Conservation (phyloP, 2,888 invertebrate species). For the Acleris holmiana region DNA sequence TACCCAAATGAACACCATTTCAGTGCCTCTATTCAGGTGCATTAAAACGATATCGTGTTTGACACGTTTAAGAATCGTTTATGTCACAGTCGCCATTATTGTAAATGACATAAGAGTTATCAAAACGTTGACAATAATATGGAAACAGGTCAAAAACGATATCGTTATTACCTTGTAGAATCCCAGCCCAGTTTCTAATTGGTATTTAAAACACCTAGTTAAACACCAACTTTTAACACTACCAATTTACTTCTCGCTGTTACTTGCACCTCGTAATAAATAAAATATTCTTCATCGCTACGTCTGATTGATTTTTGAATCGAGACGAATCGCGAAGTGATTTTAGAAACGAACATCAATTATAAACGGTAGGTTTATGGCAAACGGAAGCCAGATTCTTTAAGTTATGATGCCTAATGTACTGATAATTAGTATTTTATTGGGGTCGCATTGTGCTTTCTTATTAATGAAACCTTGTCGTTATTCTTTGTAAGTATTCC, state of each 20-base stretch:
- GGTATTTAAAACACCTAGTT: no score
- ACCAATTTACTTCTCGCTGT: slow-evolving; percentile 37
- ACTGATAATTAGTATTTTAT: slow-evolving; percentile 12
- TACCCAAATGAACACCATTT: no score
- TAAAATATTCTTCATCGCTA: slow-evolving; percentile 26
- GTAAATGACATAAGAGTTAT: no score
- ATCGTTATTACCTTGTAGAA: no score
- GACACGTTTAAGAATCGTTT: no score
- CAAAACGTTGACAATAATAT: no score
- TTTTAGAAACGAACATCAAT: slow-evolving; percentile 68
- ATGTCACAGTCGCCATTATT: no score
- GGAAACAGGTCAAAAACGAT: no score
- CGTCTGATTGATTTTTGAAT: slow-evolving; percentile 71
- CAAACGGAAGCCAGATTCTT: slow-evolving; percentile 25
- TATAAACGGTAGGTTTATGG: slow-evolving; percentile 43
- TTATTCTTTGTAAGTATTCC: no score
- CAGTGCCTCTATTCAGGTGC: no score
- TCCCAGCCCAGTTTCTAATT: no score
- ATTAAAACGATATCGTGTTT: no score
- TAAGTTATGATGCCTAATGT: slow-evolving; percentile 12
- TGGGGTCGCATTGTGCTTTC: slow-evolving; percentile 4
- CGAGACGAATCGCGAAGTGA: slow-evolving; percentile 72
- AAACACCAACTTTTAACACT: background rate
- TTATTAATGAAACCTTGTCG: background rate
- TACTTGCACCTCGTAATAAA: slow-evolving; percentile 41